phyloP scores from a whole-genome alignment of 2,797 vertebrate species.

The Arvicola amphibius region DNA sequence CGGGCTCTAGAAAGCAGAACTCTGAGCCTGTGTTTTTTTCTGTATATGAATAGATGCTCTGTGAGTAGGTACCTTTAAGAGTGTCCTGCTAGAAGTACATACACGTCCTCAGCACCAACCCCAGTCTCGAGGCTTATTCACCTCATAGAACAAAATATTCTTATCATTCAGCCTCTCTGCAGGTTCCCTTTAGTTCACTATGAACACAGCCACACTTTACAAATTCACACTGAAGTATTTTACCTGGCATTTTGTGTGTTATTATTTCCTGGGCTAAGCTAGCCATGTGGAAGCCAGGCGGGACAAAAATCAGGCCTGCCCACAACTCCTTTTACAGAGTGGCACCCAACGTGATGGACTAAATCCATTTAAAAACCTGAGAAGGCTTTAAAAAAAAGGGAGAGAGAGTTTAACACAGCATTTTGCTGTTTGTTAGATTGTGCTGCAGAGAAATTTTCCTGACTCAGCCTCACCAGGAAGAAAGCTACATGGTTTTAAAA shows the following conservation, averaged over 20 bases:
- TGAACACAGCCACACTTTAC: constrained; percentile 29
- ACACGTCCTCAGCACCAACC: neutral
- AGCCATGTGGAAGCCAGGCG: no score
- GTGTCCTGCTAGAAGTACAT: neutral
- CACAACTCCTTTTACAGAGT: no score
- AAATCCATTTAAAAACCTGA: no score
- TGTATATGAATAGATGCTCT: neutral
- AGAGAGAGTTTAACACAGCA: no score
- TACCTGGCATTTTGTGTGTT: neutral
- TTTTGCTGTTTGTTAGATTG: no score
- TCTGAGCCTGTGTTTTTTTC: neutral
- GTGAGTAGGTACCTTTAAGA: neutral
- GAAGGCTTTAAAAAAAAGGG: no score
- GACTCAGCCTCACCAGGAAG: no score
- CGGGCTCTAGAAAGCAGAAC: neutral
- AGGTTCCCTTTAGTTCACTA: constrained; percentile 12
- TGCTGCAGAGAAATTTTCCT: no score
- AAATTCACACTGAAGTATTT: constrained; percentile 66
- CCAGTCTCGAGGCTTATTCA: neutral
- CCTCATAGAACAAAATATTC: neutral
- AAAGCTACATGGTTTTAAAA: no score
- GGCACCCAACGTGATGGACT: no score
- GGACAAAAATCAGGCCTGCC: no score
- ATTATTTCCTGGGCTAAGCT: no score
- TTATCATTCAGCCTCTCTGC: neutral